A percentile compares a stretch with the other conserved stretches of the same genome.
Evolutionary conservation across 2,888 invertebrate species (phyloP).

Genomic region (Eupithecia tripunctaria): DNA sequence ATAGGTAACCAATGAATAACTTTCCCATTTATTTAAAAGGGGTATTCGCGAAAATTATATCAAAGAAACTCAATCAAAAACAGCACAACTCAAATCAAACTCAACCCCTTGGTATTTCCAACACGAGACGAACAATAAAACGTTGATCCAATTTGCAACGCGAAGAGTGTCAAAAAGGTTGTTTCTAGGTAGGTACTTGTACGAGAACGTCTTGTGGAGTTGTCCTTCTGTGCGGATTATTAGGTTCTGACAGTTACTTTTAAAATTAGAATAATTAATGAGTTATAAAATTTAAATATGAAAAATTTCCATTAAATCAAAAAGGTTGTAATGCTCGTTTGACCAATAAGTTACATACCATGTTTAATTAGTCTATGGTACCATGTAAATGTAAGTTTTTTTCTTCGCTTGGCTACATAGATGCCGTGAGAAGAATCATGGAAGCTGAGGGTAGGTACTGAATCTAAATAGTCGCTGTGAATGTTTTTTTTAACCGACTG

Average conservation of each 20-base stretch:
- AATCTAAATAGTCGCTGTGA: no score
- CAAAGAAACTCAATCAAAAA: slow-evolving; percentile 52
- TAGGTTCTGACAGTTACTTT: not conserved
- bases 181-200: not conserved
- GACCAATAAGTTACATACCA: no score
- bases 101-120: slow-evolving; percentile 43
- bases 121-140: slow-evolving; percentile 5
- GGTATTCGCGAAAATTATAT: not conserved
- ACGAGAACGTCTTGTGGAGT: not conserved
- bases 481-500: no score
- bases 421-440: no score
- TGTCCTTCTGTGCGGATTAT: slow-evolving; percentile 5
- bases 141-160: slow-evolving; percentile 10
- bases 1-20: not conserved
- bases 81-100: slow-evolving; percentile 59
- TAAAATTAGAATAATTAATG: not conserved
- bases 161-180: slow-evolving; percentile 7
- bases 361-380: no score
- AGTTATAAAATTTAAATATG: not conserved
- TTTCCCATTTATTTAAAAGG: not conserved
- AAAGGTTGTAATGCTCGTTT: no score
- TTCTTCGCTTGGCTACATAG: no score
- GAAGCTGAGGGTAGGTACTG: no score
- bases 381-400: no score
- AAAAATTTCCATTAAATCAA: not conserved